These are phyloP conservation scores for Allolobophora icterica DNA, from an alignment of 2,888 invertebrate species.

Conservation along the genomic window DNA sequence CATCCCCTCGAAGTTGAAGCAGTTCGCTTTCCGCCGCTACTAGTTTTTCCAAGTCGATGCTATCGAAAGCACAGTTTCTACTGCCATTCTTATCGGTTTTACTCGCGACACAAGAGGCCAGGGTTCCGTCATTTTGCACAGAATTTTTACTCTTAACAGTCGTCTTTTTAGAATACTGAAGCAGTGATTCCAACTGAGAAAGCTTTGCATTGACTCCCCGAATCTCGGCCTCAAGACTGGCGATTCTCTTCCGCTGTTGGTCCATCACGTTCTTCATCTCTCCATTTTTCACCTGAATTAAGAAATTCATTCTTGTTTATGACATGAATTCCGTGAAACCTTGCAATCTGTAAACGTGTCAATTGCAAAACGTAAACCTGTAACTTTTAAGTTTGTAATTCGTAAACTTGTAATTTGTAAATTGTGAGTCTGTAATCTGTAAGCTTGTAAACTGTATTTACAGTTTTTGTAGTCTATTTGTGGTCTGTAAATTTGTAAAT, in stretches of 20 bases:
- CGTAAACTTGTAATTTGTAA: no score
- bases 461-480: no score
- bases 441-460: no score
- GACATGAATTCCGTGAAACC: neutral
- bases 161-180: neutral
- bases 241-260: neutral
- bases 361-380: no score
- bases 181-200: neutral
- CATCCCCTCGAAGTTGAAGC: neutral
- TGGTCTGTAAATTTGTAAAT: no score
- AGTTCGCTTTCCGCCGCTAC: neutral
- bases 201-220: neutral
- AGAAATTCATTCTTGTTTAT: neutral
- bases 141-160: neutral
- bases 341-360: neutral
- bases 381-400: no score
- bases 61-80: neutral
- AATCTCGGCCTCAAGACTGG: neutral
- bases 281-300: neutral
- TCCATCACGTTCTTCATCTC: neutral
- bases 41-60: neutral
- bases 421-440: no score
- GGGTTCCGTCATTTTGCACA: neutral
- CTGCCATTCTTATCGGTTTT: neutral
- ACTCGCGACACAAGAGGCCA: neutral